Evolutionary conservation across 1,140 invertebrate genomes (phyloP), one percentile per base, ranked within the genome.

Genomic region (Drosophila punjabiensis): DNA sequence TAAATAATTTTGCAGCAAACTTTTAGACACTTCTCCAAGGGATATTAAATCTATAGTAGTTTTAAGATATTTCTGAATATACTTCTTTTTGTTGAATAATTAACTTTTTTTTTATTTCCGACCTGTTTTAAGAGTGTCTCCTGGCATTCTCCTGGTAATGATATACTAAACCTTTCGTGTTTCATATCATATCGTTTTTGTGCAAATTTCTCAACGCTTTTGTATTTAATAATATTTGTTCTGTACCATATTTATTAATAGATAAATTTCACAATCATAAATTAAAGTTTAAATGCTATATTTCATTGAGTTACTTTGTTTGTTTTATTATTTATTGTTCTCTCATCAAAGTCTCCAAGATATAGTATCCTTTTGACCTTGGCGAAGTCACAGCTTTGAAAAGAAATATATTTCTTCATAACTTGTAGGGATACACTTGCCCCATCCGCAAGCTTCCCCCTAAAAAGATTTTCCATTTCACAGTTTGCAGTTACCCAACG

Each of bases 401-500:
- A 56, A 24, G 3, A 16, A n/a, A 58, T 58, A n/a, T 39, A 58
- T 58, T 37, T 37, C 33, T 24, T 14, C 4, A 56, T 3, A 55
- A 7, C 10, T 43, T n/a, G 11, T 41, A 16, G 39, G 39, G 39
- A 41, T 41, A 41, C 39, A 16, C 41, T 47, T 16, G 33, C 28
- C 28, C 24, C 41, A 41, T 7, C 37, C 41, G 11, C 32, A 37
- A 14, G 13, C 18, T 35, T 53, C 16, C 18, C 18, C 48, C 24
- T 18, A 1, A 0, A 8, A 14, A 14, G 32, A 65, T 48, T 75
- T 77, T 37, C 75, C 71, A 81, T 88, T 83, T 84, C 84, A 87
- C 84, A 83, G 83, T 88, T 83, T 77, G 64, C 83, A 83, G 84
- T 83, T 87, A 56, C 50, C 61, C 66, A 59, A 76, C 68, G 48